A percentile compares a stretch with the other conserved stretches of the same genome.
phyloP scores from a whole-genome alignment of 2,113 vertebrate species.

The Miniopterus natalensis region DNA sequence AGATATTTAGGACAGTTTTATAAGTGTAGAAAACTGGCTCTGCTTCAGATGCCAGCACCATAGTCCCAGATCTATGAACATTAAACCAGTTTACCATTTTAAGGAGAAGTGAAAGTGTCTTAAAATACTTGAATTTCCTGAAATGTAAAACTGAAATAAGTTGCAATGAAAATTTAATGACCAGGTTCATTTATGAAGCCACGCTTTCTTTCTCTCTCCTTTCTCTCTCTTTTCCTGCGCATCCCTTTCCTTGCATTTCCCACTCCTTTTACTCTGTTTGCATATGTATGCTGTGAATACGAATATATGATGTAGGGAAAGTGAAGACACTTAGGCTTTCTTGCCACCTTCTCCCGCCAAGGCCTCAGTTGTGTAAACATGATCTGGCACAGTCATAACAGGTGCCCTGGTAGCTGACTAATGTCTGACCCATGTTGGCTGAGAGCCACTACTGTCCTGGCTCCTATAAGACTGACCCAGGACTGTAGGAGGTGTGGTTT shows the following conservation, averaged over 20 bases:
- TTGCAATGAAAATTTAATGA: not conserved
- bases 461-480: too few species aligned
- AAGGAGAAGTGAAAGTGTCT: not conserved
- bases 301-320: not conserved
- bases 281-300: not conserved
- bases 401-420: too few species aligned
- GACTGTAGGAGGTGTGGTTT: too few species aligned
- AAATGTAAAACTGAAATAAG: constrained; percentile 66
- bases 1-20: constrained; percentile 49
- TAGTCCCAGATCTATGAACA: not conserved
- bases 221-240: not conserved
- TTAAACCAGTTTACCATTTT: not conserved
- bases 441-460: too few species aligned
- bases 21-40: not conserved
- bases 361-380: too few species aligned
- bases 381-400: too few species aligned
- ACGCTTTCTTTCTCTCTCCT: not conserved
- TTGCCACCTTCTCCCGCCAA: too few species aligned
- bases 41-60: not conserved
- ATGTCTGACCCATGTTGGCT: too few species aligned
- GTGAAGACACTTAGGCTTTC: too few species aligned
- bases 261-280: not conserved
- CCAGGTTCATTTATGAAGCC: not conserved
- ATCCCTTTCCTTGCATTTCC: not conserved
- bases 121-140: not conserved